Conservation (phyloP, 2,113 vertebrate species). For the Melanocharis versteri region DNA sequence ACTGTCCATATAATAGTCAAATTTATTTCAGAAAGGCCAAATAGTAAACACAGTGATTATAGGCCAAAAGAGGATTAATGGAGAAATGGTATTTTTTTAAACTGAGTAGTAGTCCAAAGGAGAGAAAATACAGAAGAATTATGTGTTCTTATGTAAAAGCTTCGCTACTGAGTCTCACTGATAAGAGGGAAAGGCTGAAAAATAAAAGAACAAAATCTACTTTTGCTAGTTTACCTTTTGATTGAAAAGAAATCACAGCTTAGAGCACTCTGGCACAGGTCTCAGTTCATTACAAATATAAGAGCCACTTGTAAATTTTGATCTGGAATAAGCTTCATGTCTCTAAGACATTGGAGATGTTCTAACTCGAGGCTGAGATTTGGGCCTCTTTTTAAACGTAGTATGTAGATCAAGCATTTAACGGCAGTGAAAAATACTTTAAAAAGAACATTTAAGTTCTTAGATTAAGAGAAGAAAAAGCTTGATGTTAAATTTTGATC, state of each 20-base stretch:
- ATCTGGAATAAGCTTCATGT: neutral
- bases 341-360: neutral
- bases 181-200: neutral
- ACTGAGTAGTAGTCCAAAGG: neutral
- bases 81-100: neutral
- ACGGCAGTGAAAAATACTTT: neutral
- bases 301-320: neutral
- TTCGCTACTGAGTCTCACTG: neutral
- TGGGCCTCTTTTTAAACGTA: neutral
- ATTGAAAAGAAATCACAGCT: constrained; percentile 25
- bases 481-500: neutral
- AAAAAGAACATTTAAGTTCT: neutral
- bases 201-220: neutral
- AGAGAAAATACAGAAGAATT: constrained; percentile 12
- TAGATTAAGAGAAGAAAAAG: neutral
- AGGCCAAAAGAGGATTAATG: constrained; percentile 21
- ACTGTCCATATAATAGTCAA: constrained; percentile 6
- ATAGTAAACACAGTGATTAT: constrained; percentile 50
- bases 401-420: neutral
- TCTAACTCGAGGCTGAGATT: neutral
- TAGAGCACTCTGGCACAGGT: neutral
- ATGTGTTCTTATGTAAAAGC: constrained; percentile 34
- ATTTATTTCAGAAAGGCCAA: constrained; percentile 44
- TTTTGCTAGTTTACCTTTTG: constrained; percentile 17
- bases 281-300: neutral